Evolutionary conservation across 2,113 vertebrate genomes (phyloP), one percentile per base, ranked within the genome.

Genomic region (Pedetes capensis): DNA sequence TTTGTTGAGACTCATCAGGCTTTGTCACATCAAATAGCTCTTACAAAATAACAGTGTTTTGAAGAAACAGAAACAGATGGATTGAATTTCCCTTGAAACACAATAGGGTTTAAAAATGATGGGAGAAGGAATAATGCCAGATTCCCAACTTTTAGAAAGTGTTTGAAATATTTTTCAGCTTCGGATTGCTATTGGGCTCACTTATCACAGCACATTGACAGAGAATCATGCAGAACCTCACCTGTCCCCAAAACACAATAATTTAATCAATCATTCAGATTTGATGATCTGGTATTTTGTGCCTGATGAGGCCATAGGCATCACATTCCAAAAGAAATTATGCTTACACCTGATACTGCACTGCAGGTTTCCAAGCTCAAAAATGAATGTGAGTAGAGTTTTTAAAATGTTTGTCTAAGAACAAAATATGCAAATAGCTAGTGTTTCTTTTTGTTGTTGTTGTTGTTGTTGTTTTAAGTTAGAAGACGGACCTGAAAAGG

Each of bases 21-120:
- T 97, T 95, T 91, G 86, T 94, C 75, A 97, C 97, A 96, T 96
- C 95, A 97, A 97, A 97, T 97, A 93, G 49, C 79, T 97, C 94
- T 97, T 96, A 96, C 95, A 97, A 97, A 97, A 97, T 96, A 97
- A 86, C 86, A 94, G 79, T 18, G 80, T 94, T 95, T 97, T 95
- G 91, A 97, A 96, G 93, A 96, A 95, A 93, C 90, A 97, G 86
- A 97, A 96, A 95, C 97, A 97, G 94, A 96, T 95, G 97, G 96
- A 94, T 96, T 97, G 94, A 96, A 97, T 97, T 97, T 97, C 96
- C 93, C 93, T 91, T 97, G 96, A 96, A 97, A 97, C 94, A 97
- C 93, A 97, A 96, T 89, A 97, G 92, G 32, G 63, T 69, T 96
- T 97, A 91, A 95, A 49, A 96, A 91, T 89, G 87, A 93, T 91